Conservation (phyloP, 2,113 vertebrate genomes). For the Ceyx margarethae region DNA sequence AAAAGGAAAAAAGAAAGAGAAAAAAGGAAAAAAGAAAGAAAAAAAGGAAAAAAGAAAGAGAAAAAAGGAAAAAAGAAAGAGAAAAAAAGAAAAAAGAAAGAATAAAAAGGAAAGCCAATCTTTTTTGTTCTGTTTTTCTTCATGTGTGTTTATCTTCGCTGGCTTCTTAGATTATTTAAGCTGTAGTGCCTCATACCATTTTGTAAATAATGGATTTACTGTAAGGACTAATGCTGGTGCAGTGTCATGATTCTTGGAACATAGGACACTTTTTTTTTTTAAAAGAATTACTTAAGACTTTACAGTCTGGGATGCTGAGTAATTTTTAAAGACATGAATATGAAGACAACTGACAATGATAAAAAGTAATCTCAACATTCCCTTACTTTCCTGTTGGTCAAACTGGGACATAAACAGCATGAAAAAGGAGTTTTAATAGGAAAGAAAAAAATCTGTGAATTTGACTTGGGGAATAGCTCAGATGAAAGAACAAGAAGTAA, state of each 20-base stretch:
- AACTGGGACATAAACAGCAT: not conserved
- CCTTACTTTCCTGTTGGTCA: not conserved
- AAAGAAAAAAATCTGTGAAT: not conserved
- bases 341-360: not conserved
- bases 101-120: not conserved
- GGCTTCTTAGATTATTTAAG: not conserved
- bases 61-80: no score
- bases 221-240: not conserved
- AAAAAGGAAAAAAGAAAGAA: no score
- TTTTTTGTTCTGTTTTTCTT: not conserved
- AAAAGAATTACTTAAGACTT: not conserved
- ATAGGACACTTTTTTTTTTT: fast-evolving
- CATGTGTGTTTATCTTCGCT: not conserved
- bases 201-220: not conserved
- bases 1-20: no score
- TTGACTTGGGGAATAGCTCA: not conserved
- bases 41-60: no score
- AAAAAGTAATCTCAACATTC: not conserved
- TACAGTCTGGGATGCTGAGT: not conserved
- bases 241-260: not conserved
- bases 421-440: not conserved
- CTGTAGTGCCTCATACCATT: not conserved
- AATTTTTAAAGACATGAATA: not conserved
- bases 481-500: not conserved
- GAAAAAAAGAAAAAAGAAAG: no score